Evolutionary conservation across 1,140 invertebrate species (phyloP).

Genomic region (Drosophila tsacasi): DNA sequence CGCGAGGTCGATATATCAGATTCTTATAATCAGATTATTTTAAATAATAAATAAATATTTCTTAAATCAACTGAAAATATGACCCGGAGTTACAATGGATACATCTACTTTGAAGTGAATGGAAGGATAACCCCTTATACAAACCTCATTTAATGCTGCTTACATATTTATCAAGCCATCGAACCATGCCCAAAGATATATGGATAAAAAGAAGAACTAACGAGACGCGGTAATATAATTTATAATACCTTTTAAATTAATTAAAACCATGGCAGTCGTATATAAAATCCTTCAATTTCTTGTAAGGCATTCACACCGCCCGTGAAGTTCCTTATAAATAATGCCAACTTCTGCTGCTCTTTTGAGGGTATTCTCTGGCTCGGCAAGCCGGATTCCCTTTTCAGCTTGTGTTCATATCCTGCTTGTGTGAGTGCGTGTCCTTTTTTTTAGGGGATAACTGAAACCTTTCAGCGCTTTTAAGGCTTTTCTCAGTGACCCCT

Average conservation of each 20-base stretch:
- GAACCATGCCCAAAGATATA: neutral
- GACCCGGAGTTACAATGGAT: no score
- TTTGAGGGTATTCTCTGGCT: constrained; percentile 43
- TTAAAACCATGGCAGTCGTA: neutral
- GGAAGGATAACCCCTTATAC: neutral
- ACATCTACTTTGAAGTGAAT: no score
- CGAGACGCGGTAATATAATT: neutral
- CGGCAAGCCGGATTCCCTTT: constrained; percentile 41
- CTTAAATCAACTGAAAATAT: no score
- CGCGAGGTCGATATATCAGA: neutral
- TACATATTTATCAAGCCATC: neutral
- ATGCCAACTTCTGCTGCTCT: constrained; percentile 21
- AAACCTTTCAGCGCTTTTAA: constrained; percentile 72
- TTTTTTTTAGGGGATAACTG: constrained; percentile 52
- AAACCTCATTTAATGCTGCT: neutral
- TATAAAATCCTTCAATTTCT: neutral
- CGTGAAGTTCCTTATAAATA: constrained; percentile 19
- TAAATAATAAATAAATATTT: no score
- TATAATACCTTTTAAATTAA: constrained; percentile 16
- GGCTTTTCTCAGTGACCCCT: constrained; percentile 37
- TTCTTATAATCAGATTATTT: no score
- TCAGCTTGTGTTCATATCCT: constrained; percentile 13
- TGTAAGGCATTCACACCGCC: neutral
- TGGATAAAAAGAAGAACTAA: neutral
- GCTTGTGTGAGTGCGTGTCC: constrained; percentile 28